Conservation (phyloP, 2,797 vertebrate genomes). For the Scomberomorus guttatus region DNA sequence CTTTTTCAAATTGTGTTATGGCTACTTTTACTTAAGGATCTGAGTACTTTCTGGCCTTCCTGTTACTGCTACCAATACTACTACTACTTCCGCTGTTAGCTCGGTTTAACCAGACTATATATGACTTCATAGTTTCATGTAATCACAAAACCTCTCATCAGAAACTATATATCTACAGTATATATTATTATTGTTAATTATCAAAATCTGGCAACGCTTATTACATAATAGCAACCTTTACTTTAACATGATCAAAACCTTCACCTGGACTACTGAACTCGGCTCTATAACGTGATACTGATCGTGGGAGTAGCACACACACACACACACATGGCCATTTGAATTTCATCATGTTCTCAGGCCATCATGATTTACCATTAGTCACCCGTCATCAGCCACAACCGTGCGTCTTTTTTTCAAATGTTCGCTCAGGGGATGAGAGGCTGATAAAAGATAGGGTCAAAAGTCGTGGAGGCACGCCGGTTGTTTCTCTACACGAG, state of each 20-base stretch:
- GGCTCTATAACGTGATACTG: neutral
- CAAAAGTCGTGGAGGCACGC: conserved; percentile 22
- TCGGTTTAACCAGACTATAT: neutral
- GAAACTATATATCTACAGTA: neutral
- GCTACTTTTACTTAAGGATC: too few relatives aligned
- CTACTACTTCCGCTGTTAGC: neutral
- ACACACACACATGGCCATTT: neutral
- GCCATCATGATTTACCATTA: conserved; percentile 30
- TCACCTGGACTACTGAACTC: neutral
- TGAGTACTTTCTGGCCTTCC: too few relatives aligned
- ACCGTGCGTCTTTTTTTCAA: neutral
- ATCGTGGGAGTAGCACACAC: neutral
- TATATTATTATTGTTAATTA: neutral
- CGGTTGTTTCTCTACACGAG: conserved; percentile 42
- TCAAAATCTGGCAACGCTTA: neutral
- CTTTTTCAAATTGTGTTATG: too few relatives aligned
- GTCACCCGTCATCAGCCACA: conserved; percentile 31
- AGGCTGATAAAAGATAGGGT: conserved; percentile 41
- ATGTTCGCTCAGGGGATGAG: conserved; percentile 2
- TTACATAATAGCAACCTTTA: neutral
- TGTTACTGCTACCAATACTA: neutral
- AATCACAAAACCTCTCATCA: neutral
- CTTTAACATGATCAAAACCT: neutral
- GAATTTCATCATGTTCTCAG: conserved; percentile 7
- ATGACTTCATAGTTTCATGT: neutral